Percentiles rank a stretch among this genome's conserved stretches.
Evolutionary conservation across 2,888 invertebrate genomes (phyloP).

Genomic region (Sarcophaga carnaria): DNA sequence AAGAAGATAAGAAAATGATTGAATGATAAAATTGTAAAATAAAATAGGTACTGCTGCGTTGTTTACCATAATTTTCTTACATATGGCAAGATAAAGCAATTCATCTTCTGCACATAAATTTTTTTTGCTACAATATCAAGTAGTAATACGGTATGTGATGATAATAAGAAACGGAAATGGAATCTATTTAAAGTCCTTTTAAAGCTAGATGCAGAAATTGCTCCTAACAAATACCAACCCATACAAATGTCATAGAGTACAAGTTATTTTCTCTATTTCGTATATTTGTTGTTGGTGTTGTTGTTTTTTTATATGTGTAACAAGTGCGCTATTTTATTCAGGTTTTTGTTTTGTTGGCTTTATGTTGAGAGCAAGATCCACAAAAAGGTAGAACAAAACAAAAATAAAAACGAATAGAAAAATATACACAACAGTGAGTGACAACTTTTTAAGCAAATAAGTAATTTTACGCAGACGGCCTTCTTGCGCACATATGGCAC

Average conservation of each 20-base stretch:
- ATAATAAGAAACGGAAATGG: constrained; percentile 49
- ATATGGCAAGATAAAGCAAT: constrained; percentile 12
- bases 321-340: constrained; percentile 23
- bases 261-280: constrained; percentile 3
- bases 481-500: neutral
- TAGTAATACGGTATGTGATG: neutral
- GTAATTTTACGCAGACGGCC: constrained; percentile 19
- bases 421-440: too few relatives aligned
- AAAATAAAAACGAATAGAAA: neutral
- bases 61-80: neutral
- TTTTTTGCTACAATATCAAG: neutral
- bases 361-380: neutral
- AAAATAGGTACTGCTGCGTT: too few relatives aligned
- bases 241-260: neutral
- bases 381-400: constrained; percentile 8
- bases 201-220: constrained; percentile 12
- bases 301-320: constrained; percentile 7
- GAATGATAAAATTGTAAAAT: too few relatives aligned
- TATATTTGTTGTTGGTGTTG: neutral
- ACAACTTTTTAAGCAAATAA: too few relatives aligned
- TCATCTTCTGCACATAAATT: constrained; percentile 1
- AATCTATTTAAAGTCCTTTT: constrained; percentile 41
- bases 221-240: neutral
- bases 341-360: constrained; percentile 1
- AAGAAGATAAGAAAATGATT: neutral